phyloP scores from a whole-genome alignment of 2,113 vertebrate species.

The Nycticorax nycticorax region DNA sequence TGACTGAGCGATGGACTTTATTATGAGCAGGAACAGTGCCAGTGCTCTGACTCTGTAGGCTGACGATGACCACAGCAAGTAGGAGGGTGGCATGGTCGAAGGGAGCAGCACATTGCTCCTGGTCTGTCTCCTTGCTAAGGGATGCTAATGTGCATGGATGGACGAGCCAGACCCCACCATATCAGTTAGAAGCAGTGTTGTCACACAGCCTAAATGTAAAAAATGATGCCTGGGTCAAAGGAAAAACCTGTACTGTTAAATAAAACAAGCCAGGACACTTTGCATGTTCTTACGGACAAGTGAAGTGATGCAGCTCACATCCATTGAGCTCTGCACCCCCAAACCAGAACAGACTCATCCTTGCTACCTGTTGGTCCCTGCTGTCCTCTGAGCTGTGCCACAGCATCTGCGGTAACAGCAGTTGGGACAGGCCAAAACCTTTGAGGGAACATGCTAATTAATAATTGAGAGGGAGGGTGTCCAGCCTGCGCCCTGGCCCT shows the following conservation, averaged over 20 bases:
- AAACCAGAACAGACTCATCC: not conserved
- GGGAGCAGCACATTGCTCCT: rapidly evolving
- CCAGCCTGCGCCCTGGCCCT: not conserved
- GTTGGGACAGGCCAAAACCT: not conserved
- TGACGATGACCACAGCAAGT: not conserved
- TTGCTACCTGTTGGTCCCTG: not conserved
- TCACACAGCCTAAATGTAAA: not conserved
- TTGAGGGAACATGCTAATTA: not conserved
- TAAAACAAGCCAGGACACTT: not conserved
- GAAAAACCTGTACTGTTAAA: not conserved
- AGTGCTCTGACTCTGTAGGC: not conserved
- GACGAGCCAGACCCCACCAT: not conserved
- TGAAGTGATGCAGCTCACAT: not conserved
- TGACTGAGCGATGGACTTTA: too few species aligned
- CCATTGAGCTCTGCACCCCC: not conserved
- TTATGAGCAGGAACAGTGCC: not conserved
- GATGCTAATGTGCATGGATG: not conserved
- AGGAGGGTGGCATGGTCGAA: not conserved
- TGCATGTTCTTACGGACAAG: not conserved
- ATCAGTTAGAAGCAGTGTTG: not conserved
- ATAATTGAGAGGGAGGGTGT: not conserved
- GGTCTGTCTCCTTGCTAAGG: not conserved
- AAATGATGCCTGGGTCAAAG: not conserved
- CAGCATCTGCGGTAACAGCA: not conserved
- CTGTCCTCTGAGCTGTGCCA: not conserved